Evolutionary conservation across 2,888 invertebrate species (phyloP).

Genomic region (Chloroclystis v-ata): DNA sequence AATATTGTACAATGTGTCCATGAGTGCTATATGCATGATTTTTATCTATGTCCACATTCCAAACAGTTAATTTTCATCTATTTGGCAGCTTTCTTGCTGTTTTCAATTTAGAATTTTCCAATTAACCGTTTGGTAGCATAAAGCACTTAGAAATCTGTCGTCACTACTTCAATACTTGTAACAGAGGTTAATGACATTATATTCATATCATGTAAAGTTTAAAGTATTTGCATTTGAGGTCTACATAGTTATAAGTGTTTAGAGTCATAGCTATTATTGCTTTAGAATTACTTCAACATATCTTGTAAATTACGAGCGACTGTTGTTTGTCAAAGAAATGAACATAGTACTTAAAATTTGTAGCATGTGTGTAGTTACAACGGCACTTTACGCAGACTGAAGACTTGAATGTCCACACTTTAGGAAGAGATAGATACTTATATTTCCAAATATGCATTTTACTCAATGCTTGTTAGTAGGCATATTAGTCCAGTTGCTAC

Average conservation of each 20-base stretch:
- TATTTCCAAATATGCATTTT: conserved; percentile 69
- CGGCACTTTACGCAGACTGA: conserved; percentile 62
- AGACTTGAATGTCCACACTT: conserved; percentile 41
- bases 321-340: conserved; percentile 47
- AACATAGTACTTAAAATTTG: conserved; percentile 35
- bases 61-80: conserved; percentile 45
- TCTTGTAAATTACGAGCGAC: conserved; percentile 70
- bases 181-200: conserved; percentile 72
- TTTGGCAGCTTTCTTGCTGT: conserved; percentile 16
- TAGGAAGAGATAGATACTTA: conserved; percentile 23
- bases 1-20: conserved; percentile 31
- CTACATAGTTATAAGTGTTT: conserved; percentile 75
- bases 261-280: conserved; percentile 76
- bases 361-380: conserved; percentile 42
- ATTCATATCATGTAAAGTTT: conserved; percentile 78
- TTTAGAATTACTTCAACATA: conserved; percentile 77
- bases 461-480: conserved; percentile 55
- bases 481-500: conserved; percentile 48
- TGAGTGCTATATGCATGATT: conserved; percentile 75
- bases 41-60: conserved; percentile 71
- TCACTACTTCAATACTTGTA: conserved; percentile 60
- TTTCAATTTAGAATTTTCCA: conserved; percentile 22
- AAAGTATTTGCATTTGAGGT: conserved; percentile 79
- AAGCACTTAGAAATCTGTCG: conserved; percentile 41
- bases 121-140: conserved; percentile 27